A percentile compares a stretch with the other conserved stretches of the same genome.
Conservation (phyloP, 1,140 invertebrate species). For the Lethrus apterus region DNA sequence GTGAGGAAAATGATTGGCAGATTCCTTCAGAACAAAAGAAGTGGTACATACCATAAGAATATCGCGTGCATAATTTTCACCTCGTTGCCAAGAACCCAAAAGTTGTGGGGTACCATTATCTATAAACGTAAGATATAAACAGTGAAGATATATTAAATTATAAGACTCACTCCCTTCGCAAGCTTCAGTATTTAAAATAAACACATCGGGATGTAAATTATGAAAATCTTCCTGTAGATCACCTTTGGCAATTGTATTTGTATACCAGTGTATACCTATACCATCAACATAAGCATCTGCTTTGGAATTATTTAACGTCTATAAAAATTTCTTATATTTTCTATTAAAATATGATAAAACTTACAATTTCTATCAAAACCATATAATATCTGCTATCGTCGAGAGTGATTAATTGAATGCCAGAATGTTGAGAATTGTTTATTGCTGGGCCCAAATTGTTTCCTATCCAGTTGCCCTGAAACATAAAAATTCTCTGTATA, state of each 20-base stretch:
- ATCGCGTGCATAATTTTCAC: conserved; percentile 56
- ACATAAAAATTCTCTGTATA: not conserved
- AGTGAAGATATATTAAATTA: too few relatives aligned
- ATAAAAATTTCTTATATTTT: conserved; percentile 46
- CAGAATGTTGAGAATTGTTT: conserved; percentile 45
- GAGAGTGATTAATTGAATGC: conserved; percentile 56
- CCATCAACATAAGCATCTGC: conserved; percentile 64
- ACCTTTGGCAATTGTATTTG: conserved; percentile 49
- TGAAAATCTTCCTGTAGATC: conserved; percentile 44
- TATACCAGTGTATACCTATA: conserved; percentile 78
- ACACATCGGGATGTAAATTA: conserved; percentile 64
- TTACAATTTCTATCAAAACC: conserved; percentile 52
- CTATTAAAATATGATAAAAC: conserved; percentile 3
- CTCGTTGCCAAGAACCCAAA: conserved; percentile 70
- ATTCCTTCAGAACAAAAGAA: not conserved
- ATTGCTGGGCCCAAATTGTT: conserved; percentile 62
- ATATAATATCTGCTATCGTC: conserved; percentile 61
- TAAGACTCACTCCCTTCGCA: conserved; percentile 42
- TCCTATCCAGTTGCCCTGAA: conserved; percentile 53
- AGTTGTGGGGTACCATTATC: too few relatives aligned
- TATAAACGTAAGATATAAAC: too few relatives aligned
- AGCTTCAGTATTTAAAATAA: conserved; percentile 71
- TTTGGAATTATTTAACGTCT: conserved; percentile 44
- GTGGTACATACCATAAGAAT: conserved; percentile 62
- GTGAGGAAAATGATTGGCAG: too few relatives aligned